These are phyloP conservation scores for Chionis minor DNA, from an alignment of 2,113 vertebrate genomes.

Conservation along the genomic window DNA sequence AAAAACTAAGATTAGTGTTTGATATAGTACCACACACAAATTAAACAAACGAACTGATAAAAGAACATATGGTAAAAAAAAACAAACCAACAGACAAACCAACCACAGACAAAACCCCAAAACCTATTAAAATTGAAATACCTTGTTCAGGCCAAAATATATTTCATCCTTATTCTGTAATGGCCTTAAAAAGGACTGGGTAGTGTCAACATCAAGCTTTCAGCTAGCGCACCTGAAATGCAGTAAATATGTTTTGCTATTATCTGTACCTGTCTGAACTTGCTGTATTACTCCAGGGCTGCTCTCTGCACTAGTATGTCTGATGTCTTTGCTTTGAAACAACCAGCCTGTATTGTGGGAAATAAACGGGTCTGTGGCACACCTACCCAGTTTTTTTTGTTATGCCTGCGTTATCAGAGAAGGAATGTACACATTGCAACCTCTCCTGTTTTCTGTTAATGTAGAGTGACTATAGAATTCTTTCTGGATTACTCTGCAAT, in stretches of 20 bases:
- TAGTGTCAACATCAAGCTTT: not conserved
- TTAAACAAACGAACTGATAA: not conserved
- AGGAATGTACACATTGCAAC: not conserved
- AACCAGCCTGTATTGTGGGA: not conserved
- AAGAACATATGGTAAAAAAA: not conserved
- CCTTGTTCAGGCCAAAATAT: not conserved
- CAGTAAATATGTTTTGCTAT: not conserved
- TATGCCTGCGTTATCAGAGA: not conserved
- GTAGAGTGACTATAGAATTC: not conserved
- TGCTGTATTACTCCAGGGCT: not conserved
- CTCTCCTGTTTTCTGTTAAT: slow-evolving; percentile 19
- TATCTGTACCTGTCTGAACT: slow-evolving; percentile 17
- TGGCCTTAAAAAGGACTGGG: not conserved
- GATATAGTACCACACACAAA: not conserved
- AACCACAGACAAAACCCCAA: not conserved
- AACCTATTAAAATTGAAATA: not conserved
- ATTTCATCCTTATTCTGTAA: not conserved
- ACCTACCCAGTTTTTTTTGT: not conserved
- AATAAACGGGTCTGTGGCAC: not conserved
- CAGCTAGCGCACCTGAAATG: not conserved
- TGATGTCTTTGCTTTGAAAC: not conserved
- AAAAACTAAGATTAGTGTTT: not conserved
- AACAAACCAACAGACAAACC: too few species aligned
- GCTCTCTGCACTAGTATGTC: not conserved
- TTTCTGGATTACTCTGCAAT: slow-evolving; percentile 27